Evolutionary conservation across 2,888 invertebrate genomes (phyloP).

Genomic region (Lycocerus yunnanus): DNA sequence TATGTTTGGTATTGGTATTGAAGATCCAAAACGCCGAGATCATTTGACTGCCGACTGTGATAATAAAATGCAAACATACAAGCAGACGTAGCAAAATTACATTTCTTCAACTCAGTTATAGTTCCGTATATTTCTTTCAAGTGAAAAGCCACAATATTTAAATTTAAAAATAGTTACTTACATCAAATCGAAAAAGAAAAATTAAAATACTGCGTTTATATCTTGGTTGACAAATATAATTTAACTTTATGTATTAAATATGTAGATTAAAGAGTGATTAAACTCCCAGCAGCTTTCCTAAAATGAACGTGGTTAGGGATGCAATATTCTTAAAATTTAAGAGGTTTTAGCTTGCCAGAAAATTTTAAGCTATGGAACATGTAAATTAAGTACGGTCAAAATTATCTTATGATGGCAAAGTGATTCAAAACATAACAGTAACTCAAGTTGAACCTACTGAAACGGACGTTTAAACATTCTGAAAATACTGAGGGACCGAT

Average conservation of each 20-base stretch:
- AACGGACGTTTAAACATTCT: neutral
- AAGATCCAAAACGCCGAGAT: constrained; percentile 11
- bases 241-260: constrained; percentile 29
- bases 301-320: constrained; percentile 7
- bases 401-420: constrained; percentile 7
- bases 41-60: constrained; percentile 12
- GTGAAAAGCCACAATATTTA: neutral
- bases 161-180: neutral
- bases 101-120: constrained; percentile 4
- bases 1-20: constrained; percentile 11
- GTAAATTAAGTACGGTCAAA: constrained; percentile 17
- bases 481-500: neutral
- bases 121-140: neutral
- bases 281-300: constrained; percentile 2
- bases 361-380: constrained; percentile 9
- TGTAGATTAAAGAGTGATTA: constrained; percentile 30
- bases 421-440: constrained; percentile 1
- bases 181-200: neutral
- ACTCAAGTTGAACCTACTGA: neutral
- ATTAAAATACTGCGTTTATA: neutral
- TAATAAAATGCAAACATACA: constrained; percentile 17
- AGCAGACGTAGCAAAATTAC: constrained; percentile 9
- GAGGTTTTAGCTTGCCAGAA: constrained; percentile 12
- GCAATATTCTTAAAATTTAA: constrained; percentile 14
- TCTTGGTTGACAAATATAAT: constrained; percentile 25